Evolutionary conservation across 2,888 invertebrate genomes (phyloP), one percentile per base, ranked within the genome.

Genomic region (Autographa pulchrina): DNA sequence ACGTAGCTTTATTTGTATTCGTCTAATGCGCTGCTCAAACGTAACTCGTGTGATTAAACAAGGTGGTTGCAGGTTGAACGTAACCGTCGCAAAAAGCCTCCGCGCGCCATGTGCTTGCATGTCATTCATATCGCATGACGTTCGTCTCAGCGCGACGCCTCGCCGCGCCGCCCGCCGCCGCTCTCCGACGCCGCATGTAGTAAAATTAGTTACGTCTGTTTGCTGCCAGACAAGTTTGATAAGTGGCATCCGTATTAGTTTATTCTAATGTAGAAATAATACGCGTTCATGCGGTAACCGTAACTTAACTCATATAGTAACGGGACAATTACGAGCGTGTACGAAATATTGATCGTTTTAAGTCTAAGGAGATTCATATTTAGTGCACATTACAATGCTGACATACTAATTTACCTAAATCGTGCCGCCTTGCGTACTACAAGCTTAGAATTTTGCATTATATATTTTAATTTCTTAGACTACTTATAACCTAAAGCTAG

Each of bases 71-170:
- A 56, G 78, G 77, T 78, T 83, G 76, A 80, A 84, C 77, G 81
- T 85, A 84, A 85, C 77, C 77, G 78, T 78, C 78, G 73, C 77
- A 79, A 77, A 82, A 80, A 85, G 78, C 78, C 68, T 77, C 72
- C 69, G 68, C 38, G 16, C 48, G 48, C 84, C 83, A 85, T 85
- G 84, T 85, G 86, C 72, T 82, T 81, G 92, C 89, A 90, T 92
- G 92, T 92, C 94, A 94, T 94, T 94, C 93, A 94, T 92, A 91
- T 89, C 79, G 85, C 81, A 86, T 89, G 91, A 89, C 91, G 91
- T 87, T 88, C 88, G 85, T 86, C 86, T 85, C 82, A 86, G 25
- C 25, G 25, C 25, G 25, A 25, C 25, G 25, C 25, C 25, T n/a
- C n/a, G n/a, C n/a, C 25, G 25, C 25, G 25, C 25, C n/a, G n/a